Evolutionary conservation across 2,113 vertebrate genomes (phyloP).

Genomic region (Psilopsiagon aurifrons): DNA sequence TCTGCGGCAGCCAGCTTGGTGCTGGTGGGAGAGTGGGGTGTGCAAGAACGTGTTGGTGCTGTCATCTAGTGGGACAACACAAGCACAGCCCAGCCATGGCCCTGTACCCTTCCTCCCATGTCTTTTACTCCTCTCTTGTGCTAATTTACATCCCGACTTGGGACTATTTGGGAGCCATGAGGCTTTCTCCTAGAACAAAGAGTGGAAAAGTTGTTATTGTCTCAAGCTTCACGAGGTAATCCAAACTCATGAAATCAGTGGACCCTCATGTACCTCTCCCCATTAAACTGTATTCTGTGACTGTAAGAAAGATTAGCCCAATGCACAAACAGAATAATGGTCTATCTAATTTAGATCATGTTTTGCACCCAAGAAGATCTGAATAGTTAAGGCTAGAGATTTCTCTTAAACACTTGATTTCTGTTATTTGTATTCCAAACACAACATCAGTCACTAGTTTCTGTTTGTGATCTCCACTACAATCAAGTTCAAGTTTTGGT

Average conservation of each 20-base stretch:
- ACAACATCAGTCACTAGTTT: neutral
- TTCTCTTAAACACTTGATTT: neutral
- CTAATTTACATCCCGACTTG: neutral
- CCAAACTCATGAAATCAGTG: neutral
- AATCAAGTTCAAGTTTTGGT: neutral
- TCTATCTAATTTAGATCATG: neutral
- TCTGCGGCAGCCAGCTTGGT: neutral
- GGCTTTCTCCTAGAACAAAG: neutral
- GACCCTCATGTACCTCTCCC: neutral
- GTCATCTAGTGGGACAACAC: slow-evolving; percentile 48
- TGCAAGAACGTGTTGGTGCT: slow-evolving; percentile 18
- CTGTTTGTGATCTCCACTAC: neutral
- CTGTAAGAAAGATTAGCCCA: neutral
- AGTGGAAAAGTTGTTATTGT: neutral
- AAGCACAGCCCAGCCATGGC: neutral
- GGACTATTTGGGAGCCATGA: neutral
- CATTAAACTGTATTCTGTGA: neutral
- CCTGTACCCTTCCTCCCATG: neutral
- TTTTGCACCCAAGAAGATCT: neutral
- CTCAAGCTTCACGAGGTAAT: neutral
- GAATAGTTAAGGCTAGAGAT: neutral
- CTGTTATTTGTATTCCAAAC: neutral
- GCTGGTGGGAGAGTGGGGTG: accelerated
- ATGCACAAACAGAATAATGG: neutral
- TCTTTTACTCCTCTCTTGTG: neutral